Evolutionary conservation across 1,140 invertebrate genomes (phyloP).

Genomic region (Drosophila prosaltans): DNA sequence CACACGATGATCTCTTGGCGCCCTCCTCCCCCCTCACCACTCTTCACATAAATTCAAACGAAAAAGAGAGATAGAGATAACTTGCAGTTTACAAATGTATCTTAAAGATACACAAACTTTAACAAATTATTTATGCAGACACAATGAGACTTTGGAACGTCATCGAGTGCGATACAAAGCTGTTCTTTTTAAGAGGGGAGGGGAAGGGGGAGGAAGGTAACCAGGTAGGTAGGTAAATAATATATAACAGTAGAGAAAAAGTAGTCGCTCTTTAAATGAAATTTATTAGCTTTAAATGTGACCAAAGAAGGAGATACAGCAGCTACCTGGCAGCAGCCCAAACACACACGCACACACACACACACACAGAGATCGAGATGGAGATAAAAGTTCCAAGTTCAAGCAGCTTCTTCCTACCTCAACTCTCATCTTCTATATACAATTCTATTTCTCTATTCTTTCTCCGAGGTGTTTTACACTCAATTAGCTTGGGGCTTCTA

Average conservation of each 20-base stretch:
- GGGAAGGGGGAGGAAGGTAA: constrained; percentile 14
- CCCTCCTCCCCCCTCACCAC: constrained; percentile 9
- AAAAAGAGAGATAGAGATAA: constrained; percentile 25
- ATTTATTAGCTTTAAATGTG: constrained; percentile 64
- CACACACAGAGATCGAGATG: no score
- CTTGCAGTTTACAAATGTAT: constrained; percentile 73
- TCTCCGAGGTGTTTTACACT: constrained; percentile 58
- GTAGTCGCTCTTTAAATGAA: constrained; percentile 61
- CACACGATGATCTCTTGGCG: constrained; percentile 59
- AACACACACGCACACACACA: neutral
- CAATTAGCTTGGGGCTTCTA: constrained; percentile 58
- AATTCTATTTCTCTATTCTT: constrained; percentile 17
- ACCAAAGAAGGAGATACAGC: constrained; percentile 21
- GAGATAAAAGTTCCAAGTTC: no score
- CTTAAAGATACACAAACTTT: constrained; percentile 68
- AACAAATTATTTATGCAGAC: constrained; percentile 80
- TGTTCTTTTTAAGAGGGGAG: constrained; percentile 36
- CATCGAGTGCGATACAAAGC: constrained; percentile 17
- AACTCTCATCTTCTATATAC: no score
- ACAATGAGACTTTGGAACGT: constrained; percentile 39
- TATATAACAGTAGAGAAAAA: constrained; percentile 75
- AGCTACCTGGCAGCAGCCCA: constrained; percentile 33
- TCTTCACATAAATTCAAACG: constrained; percentile 65
- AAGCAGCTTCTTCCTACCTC: no score
- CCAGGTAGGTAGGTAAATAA: constrained; percentile 40